Percentiles rank a stretch among this genome's conserved stretches.
Conservation (phyloP, 2,888 invertebrate genomes). For the Sipha maydis region DNA sequence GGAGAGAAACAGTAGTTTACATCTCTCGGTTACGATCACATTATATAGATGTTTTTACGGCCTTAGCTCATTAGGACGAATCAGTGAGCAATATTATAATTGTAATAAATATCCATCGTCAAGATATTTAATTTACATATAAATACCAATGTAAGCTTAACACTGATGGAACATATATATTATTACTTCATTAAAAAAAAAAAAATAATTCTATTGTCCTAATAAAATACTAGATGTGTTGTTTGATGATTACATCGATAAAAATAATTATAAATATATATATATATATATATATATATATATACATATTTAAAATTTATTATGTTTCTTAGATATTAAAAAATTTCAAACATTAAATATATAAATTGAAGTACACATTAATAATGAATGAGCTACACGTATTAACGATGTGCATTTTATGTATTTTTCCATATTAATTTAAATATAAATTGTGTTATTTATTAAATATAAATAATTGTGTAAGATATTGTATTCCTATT, state of each 20-base stretch:
- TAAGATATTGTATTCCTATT: background rate
- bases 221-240: background rate
- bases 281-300: too few relatives aligned
- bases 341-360: background rate
- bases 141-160: background rate
- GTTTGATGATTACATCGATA: background rate
- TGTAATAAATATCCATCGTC: background rate
- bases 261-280: background rate
- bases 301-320: background rate
- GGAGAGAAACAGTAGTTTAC: constrained; percentile 43
- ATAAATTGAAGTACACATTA: background rate
- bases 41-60: background rate
- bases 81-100: background rate
- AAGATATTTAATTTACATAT: constrained; percentile 16
- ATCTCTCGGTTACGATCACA: constrained; percentile 17
- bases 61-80: constrained; percentile 18
- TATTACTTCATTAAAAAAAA: background rate
- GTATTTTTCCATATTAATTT: background rate
- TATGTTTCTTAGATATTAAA: background rate
- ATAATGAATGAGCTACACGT: background rate
- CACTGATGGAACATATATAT: background rate
- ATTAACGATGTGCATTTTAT: background rate
- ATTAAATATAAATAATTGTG: background rate
- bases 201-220: background rate
- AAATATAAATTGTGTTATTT: too few relatives aligned